Percentiles rank a stretch among this genome's conserved stretches.
phyloP scores from a whole-genome alignment of 2,888 invertebrate genomes.

The Stomorhina lunata region DNA sequence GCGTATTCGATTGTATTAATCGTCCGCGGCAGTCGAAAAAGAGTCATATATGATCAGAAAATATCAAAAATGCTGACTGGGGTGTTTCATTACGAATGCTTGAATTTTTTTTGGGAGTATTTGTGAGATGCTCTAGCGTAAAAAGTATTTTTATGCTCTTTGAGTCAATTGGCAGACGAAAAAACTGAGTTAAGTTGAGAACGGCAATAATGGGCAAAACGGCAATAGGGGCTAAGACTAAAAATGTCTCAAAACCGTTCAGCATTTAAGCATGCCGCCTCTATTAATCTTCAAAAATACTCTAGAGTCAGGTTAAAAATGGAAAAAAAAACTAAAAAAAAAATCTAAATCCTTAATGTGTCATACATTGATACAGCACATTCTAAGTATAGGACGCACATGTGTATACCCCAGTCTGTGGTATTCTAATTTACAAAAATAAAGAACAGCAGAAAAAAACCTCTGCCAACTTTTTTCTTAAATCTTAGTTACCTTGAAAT shows the following conservation, averaged over 20 bases:
- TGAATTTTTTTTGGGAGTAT: too few species aligned
- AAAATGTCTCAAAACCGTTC: neutral
- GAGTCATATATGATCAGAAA: too few species aligned
- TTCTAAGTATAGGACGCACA: conserved; percentile 4
- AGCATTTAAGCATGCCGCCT: neutral
- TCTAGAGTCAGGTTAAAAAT: conserved; percentile 21
- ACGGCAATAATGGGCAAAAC: too few species aligned
- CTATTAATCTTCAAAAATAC: neutral
- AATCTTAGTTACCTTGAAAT: conserved; percentile 53
- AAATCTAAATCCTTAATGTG: conserved; percentile 22
- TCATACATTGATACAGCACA: conserved; percentile 36
- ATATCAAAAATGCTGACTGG: too few species aligned
- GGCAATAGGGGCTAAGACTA: too few species aligned
- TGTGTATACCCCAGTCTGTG: neutral
- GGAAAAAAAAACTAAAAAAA: neutral
- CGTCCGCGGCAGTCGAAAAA: too few species aligned
- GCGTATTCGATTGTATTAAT: too few species aligned
- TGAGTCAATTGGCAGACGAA: too few species aligned
- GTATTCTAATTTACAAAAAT: conserved; percentile 41
- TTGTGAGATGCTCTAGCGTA: too few species aligned
- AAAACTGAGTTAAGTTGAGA: too few species aligned
- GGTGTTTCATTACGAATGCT: too few species aligned
- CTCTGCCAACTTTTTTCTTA: neutral
- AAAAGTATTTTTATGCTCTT: too few species aligned
- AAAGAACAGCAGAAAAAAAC: neutral